Evolutionary conservation across 2,113 vertebrate species (phyloP).

Genomic region (Lethenteron camtschaticum): DNA sequence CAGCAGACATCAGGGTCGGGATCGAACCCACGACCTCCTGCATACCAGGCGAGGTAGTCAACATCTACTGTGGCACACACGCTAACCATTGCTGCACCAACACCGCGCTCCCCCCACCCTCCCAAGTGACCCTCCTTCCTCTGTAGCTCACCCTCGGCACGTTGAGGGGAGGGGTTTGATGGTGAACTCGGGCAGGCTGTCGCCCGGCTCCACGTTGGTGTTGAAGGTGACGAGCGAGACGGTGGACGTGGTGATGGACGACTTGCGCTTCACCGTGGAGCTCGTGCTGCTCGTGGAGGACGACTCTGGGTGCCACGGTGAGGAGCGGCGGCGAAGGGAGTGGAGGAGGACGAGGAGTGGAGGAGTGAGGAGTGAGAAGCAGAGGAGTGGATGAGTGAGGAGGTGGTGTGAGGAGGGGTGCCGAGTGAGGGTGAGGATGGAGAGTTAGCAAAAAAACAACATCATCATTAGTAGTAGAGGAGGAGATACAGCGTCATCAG

Average conservation of each 20-base stretch:
- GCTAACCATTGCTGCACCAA: slow-evolving; percentile 12
- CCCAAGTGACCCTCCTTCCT: slow-evolving; percentile 8
- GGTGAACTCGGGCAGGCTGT: slow-evolving; percentile 25
- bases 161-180: slow-evolving; percentile 20
- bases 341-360: background rate
- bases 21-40: background rate
- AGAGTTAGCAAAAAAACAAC: too few relatives aligned
- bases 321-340: background rate
- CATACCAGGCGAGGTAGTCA: background rate
- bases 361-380: background rate
- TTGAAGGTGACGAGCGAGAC: slow-evolving; percentile 21
- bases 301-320: slow-evolving; percentile 15
- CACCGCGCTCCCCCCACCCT: slow-evolving; percentile 7
- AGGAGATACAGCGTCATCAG: too few relatives aligned
- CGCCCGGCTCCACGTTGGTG: slow-evolving; percentile 18
- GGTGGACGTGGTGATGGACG: slow-evolving; percentile 18
- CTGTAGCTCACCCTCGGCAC: slow-evolving; percentile 15
- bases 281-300: slow-evolving; percentile 11
- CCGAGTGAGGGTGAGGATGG: too few relatives aligned
- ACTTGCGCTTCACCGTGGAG: slow-evolving; percentile 16
- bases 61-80: background rate
- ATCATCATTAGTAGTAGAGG: too few relatives aligned
- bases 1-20: background rate
- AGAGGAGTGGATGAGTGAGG: background rate
- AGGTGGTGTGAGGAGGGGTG: background rate